Conservation (phyloP, 2,113 vertebrate genomes). For the Prunella himalayana region DNA sequence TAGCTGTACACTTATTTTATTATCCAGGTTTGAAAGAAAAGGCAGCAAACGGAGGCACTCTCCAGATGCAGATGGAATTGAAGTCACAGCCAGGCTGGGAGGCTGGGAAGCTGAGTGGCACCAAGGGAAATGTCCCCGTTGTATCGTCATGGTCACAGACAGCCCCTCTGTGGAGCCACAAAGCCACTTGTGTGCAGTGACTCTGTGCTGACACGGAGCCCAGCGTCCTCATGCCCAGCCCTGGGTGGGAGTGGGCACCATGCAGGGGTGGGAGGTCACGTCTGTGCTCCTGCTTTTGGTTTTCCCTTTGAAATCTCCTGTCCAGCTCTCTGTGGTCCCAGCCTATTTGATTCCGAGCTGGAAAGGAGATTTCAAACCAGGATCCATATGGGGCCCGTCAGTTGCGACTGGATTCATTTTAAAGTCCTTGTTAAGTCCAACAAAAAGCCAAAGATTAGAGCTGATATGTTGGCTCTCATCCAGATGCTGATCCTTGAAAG, state of each 20-base stretch:
- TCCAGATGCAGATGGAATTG: background rate
- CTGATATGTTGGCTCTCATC: slow-evolving; percentile 58
- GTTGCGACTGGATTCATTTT: slow-evolving; percentile 59
- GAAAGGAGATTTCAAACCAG: slow-evolving; percentile 32
- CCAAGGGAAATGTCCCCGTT: background rate
- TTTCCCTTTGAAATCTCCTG: background rate
- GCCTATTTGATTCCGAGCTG: background rate
- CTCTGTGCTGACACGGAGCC: background rate
- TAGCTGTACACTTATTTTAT: background rate
- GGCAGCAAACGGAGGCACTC: background rate
- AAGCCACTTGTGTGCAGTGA: background rate
- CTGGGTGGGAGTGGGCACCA: background rate
- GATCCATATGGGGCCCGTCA: slow-evolving; percentile 61
- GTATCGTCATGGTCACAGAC: slow-evolving; percentile 1
- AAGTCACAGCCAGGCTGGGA: background rate
- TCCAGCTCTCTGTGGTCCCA: background rate
- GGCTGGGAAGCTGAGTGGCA: background rate
- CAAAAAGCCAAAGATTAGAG: slow-evolving; percentile 66
- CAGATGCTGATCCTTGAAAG: slow-evolving; percentile 56
- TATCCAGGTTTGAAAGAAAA: slow-evolving; percentile 10
- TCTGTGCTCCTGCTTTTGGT: background rate
- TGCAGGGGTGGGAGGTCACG: rapidly evolving
- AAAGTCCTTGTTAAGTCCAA: slow-evolving; percentile 65
- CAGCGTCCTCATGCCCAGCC: background rate
- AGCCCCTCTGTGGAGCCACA: background rate